phyloP scores from a whole-genome alignment of 2,113 vertebrate species.

The Chionomys nivalis region DNA sequence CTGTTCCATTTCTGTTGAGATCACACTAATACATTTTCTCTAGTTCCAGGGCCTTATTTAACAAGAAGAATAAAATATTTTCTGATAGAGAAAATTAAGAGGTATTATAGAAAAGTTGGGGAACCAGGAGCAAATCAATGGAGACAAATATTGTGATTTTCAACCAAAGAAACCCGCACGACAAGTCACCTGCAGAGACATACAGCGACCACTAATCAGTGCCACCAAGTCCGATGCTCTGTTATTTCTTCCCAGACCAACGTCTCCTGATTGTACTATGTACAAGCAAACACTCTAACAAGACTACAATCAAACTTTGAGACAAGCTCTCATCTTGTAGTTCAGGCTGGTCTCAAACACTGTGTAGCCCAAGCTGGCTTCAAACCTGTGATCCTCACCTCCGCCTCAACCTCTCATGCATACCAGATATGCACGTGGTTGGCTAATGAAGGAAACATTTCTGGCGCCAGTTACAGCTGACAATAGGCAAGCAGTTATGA shows the following conservation, averaged over 20 bases:
- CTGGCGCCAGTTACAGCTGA: neutral
- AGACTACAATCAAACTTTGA: neutral
- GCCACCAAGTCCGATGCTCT: neutral
- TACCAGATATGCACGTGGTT: neutral
- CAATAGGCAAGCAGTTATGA: neutral
- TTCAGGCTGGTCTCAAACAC: neutral
- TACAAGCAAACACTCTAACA: neutral
- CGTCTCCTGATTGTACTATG: neutral
- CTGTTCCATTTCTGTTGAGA: constrained; percentile 43
- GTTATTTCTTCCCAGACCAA: neutral
- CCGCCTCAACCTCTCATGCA: neutral
- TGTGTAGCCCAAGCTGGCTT: neutral
- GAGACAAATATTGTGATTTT: constrained; percentile 52
- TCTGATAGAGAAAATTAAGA: constrained; percentile 62
- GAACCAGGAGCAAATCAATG: constrained; percentile 50
- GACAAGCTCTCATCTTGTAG: neutral
- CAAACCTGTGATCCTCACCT: neutral
- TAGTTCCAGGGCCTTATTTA: constrained; percentile 64
- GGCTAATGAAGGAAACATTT: neutral
- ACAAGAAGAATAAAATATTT: constrained; percentile 63
- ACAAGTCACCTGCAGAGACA: constrained; percentile 40
- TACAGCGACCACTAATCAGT: neutral
- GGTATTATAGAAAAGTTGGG: constrained; percentile 42
- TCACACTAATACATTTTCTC: constrained; percentile 62
- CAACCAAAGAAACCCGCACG: constrained; percentile 47